Evolutionary conservation across 35 echinoderm and acorn worm species (phyloP).

Genomic region (Lytechinus pictus): DNA sequence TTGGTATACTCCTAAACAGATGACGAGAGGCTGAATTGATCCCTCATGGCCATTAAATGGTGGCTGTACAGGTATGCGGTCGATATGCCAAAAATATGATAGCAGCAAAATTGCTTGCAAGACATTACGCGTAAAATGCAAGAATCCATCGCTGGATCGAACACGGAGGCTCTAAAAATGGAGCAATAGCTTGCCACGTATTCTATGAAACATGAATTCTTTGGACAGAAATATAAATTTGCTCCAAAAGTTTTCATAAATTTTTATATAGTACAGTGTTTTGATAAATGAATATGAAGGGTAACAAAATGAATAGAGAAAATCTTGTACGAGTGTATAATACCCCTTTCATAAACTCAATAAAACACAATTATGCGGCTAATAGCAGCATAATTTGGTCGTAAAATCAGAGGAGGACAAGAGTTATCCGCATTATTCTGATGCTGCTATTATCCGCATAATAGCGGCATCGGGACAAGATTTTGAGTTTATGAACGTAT

Average conservation of each 20-base stretch:
- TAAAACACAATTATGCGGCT: no score
- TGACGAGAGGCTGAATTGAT: constrained; percentile 1
- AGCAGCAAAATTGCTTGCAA: background rate
- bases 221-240: no score
- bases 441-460: no score
- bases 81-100: constrained; percentile 3
- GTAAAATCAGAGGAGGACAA: no score
- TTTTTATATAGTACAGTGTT: background rate
- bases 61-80: background rate
- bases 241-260: no score
- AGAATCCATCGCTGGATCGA: background rate
- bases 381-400: no score
- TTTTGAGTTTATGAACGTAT: no score
- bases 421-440: no score
- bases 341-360: no score
- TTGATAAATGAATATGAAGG: background rate
- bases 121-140: background rate
- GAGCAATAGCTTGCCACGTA: background rate
- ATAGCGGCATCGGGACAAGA: no score
- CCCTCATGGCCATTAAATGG: background rate
- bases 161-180: background rate
- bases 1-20: background rate
- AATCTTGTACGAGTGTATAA: background rate
- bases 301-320: no score
- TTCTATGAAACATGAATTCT: background rate